Base-by-base conservation (phyloP, 2,888 invertebrate genomes). In the Tupiocoris notatus region DNA sequence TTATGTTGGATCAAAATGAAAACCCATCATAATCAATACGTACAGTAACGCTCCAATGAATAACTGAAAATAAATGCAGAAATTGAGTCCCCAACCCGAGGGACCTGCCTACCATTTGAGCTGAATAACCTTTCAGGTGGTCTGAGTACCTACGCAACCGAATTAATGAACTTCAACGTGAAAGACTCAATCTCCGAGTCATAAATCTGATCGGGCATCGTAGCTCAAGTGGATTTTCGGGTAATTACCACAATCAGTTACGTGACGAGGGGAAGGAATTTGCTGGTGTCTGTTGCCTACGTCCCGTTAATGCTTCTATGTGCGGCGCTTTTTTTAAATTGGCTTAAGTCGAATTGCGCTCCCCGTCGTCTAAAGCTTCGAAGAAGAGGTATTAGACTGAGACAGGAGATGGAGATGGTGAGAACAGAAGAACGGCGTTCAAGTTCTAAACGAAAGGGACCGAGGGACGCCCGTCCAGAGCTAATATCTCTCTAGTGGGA, bases 291-390 rank as follows among this genome's bases (percentile, higher is more conserved):
- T 12, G 6, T 39, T 12, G 3, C 12, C 39, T 3, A 39, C 25
- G 39, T 20, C 6, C 24, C 70, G 59, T 70, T 70, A 70, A 61
- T 59, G 70, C 70, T 21, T 65, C 65, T 24, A 23, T 67, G 58
- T 23, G 70, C 22, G n/a, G n/a, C n/a, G 70, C 70, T 70, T 70
- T 70, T 59, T 70, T 70, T 70, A 70, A 70, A 70, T 70, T 70
- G 70, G 70, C 70, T 70, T 70, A 70, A 70, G 70, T 25, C 70
- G 70, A 70, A 70, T 70, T 24, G 70, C 25, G 70, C 22, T 17
- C 20, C 61, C 23, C 1, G 59, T 17, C 24, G 24, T 39, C 20
- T 3, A 20, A 16, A 54, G 16, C 59, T 22, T 1, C 16, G 61
- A 23, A 16, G 70, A 54, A 70, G 58, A 22, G 70, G 59, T 24